A percentile compares a stretch with the other conserved stretches of the same genome.
Conservation (phyloP, 1,140 invertebrate genomes). For the Choristoneura fumiferana region DNA sequence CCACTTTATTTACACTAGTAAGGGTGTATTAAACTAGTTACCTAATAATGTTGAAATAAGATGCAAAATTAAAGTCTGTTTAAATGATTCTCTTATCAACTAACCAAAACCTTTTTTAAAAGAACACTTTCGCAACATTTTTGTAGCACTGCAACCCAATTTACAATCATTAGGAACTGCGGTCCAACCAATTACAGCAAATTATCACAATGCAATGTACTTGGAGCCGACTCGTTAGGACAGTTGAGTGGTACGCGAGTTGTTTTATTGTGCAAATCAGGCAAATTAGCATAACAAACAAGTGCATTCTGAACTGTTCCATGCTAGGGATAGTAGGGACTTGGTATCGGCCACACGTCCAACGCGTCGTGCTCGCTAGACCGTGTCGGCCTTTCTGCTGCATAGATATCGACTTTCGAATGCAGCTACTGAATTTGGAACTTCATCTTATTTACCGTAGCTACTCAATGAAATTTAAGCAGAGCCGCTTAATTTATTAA, state of each 20-base stretch:
- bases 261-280: conserved; percentile 64
- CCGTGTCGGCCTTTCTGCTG: conserved; percentile 49
- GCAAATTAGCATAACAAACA: conserved; percentile 70
- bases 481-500: too few species aligned
- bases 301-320: conserved; percentile 22
- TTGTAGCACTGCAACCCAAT: conserved; percentile 6
- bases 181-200: conserved; percentile 14
- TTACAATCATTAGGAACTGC: neutral
- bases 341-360: conserved; percentile 64
- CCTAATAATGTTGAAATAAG: too few species aligned
- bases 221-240: conserved; percentile 37
- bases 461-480: too few species aligned
- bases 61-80: too few species aligned
- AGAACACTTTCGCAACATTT: neutral
- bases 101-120: too few species aligned
- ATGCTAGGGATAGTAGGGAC: conserved; percentile 21
- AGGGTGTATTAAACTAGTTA: too few species aligned
- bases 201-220: conserved; percentile 28
- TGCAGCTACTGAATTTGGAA: neutral
- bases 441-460: too few species aligned
- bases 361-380: conserved; percentile 59
- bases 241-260: conserved; percentile 27
- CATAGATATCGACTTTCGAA: conserved; percentile 47
- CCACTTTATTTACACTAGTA: too few species aligned
- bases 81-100: too few species aligned